Evolutionary conservation across 1,140 invertebrate species (phyloP).

Genomic region (Palaemon carinicauda): DNA sequence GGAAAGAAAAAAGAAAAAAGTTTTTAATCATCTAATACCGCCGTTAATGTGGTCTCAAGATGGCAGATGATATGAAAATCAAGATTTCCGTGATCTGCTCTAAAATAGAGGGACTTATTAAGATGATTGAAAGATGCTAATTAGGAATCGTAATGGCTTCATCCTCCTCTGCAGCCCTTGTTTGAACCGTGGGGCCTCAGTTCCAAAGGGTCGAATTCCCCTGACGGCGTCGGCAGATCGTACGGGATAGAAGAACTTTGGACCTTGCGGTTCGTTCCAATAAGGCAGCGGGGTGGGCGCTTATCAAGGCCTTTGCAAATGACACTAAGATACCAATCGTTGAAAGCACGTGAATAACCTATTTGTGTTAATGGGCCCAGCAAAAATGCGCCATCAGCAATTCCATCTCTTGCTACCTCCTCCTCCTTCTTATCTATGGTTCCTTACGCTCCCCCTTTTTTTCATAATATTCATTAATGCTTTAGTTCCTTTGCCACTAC

Average conservation of each 20-base stretch:
- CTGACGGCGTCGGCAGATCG: not conserved
- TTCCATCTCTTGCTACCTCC: not conserved
- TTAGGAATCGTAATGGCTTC: slow-evolving; percentile 31
- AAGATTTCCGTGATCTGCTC: slow-evolving; percentile 47
- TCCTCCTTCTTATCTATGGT: not conserved
- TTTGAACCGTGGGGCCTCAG: not conserved
- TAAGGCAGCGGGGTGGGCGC: not conserved
- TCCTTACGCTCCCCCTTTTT: not conserved
- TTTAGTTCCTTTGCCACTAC: not conserved
- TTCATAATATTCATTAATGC: not conserved
- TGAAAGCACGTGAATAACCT: not conserved
- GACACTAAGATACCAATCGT: slow-evolving; percentile 33
- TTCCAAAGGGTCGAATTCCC: not conserved
- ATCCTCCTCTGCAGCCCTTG: not conserved
- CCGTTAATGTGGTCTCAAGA: not conserved
- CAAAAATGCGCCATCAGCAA: slow-evolving; percentile 9
- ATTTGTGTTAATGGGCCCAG: slow-evolving; percentile 6
- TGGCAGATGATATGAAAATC: not conserved
- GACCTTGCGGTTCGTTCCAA: too few relatives aligned
- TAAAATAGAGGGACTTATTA: slow-evolving; percentile 53
- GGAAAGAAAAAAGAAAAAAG: slow-evolving; percentile 2
- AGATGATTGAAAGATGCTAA: slow-evolving; percentile 56
- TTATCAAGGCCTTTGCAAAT: slow-evolving; percentile 21
- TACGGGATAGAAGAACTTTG: not conserved
- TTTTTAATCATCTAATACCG: not conserved